Base-by-base conservation (phyloP, 2,797 vertebrate species). In the Crocidura indochinensis region DNA sequence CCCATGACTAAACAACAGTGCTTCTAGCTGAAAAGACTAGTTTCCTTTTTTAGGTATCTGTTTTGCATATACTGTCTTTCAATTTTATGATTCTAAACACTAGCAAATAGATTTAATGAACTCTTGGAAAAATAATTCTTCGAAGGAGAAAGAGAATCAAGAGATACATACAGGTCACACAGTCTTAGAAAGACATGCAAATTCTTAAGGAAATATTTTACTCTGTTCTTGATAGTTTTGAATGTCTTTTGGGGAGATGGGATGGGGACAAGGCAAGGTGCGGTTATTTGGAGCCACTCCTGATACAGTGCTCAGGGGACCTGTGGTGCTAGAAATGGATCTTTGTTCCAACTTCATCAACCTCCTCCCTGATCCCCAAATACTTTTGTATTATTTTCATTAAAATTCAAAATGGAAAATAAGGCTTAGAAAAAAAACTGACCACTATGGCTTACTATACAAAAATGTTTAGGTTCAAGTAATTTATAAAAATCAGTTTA, bases 391-490 rank as follows among this genome's bases (percentile, higher is more conserved):
- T 38, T 38, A 38, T 86, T 81, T 65, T 20, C 29, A 72, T 6
- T 60, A 78, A 77, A 53, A 10, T 51, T 87, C 53, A 89, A 81
- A 81, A 78, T 56, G 46, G 81, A 5, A 78, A 92, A 83, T 19
- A 51, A 27, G 26, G 47, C 65, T 84, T 72, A 73, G 68, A 90
- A 88, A 93, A 92, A 15, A 38, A 38, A n/a, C 15, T 8, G 46
- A 53, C n/a, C 26, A 11, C 56, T 74, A 7, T 44, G 11, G 10
- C 72, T 85, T 82, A 53, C 73, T 56, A 49, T 26, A 31, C 69
- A 44, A 85, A 85, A 94, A 8, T 44, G 72, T 67, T 68, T 27
- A 85, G 68, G 4, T 84, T 82, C 44, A 4, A 89, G 44, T 44
- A 72, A 83, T 53, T 46, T 84, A 20, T 87, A 78, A 87, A 38